Base-by-base conservation (phyloP, 2,113 vertebrate species). In the Nipponia nippon region DNA sequence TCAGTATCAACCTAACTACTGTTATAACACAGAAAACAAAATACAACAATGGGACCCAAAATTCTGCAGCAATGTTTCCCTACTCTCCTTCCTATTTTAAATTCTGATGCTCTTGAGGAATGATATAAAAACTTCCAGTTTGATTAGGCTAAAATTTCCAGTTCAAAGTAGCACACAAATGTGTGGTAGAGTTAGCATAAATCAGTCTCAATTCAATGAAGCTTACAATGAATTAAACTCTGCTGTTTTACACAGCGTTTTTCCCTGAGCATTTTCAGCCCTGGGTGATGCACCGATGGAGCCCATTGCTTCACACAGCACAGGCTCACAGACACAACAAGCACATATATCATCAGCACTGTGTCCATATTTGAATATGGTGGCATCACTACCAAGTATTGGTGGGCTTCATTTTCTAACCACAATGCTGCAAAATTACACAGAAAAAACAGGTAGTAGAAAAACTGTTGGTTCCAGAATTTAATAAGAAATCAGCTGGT, bases 341-440 rank as follows among this genome's bases (percentile, higher is more conserved):
- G 11, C 32, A 16, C 10, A 8, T 15, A 1, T 8, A 34, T 9
- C 38, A 63, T 7, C n/a, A 67, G 21, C 19, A 8, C 16, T 18
- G 2, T 21, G 40, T 21, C 61, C 18, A 1, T 47, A 16, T 8
- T 17, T 59, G 23, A 23, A 34, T 42, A 42, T 42, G 7, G 18
- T 16, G 21, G 5, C 13, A 59, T 42, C 29, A 16, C 47, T 49
- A 55, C 10, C 56, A 87, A 71, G 32, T 85, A 78, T 76, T 77
- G 62, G 59, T 83, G 50, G 23, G 34, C 86, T 96, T 78, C 11
- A 13, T 92, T 97, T 97, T 90, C 87, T 85, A 59, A 36, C 30
- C n/a, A 49, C 34, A 59, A 25, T 81, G 40, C 36, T 92, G 49
- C 59, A 84, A 83, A 79, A 84, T 94, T 90, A 63, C 75, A 85